Evolutionary conservation across 1,140 invertebrate genomes (phyloP).

Genomic region (Leptestheria dahalacensis): DNA sequence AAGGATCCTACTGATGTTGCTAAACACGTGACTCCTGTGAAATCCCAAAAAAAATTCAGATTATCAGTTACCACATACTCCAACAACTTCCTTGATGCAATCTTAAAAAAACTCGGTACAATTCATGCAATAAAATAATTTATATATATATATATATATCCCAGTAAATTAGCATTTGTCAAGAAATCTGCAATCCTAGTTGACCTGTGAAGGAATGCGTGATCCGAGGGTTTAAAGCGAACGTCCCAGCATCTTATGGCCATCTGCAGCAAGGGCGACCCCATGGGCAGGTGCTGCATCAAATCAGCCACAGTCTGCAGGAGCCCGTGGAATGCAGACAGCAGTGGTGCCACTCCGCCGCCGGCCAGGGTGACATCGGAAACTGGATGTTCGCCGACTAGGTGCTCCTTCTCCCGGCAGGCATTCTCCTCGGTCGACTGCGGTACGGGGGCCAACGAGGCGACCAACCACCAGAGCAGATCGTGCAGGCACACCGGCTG

Average conservation of each 20-base stretch:
- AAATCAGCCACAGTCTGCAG: conserved; percentile 83
- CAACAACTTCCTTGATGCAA: no score
- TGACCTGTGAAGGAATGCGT: conserved; percentile 77
- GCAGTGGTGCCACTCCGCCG: conserved; percentile 58
- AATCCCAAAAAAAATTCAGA: conserved; percentile 12
- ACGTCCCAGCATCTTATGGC: conserved; percentile 88
- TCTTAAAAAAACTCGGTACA: no score
- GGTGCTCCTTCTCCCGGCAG: conserved; percentile 21
- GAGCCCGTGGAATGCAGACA: conserved; percentile 68
- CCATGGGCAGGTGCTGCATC: conserved; percentile 73
- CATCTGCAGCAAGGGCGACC: conserved; percentile 75
- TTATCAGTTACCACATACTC: no score
- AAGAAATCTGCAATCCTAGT: no score
- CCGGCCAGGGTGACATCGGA: conserved; percentile 64
- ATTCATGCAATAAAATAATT: no score
- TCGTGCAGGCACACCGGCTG: conserved; percentile 82
- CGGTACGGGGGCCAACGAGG: conserved; percentile 39
- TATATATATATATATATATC: no score
- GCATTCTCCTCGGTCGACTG: conserved; percentile 24
- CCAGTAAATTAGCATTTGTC: neutral
- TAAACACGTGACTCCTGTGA: conserved; percentile 72
- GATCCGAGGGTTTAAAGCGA: conserved; percentile 70
- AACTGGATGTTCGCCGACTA: conserved; percentile 62
- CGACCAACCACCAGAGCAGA: conserved; percentile 87
- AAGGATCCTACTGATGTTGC: conserved; percentile 89